Percentiles rank a stretch among this genome's conserved stretches.
phyloP scores from a whole-genome alignment of 2,113 vertebrate genomes.

The Morone chrysops region DNA sequence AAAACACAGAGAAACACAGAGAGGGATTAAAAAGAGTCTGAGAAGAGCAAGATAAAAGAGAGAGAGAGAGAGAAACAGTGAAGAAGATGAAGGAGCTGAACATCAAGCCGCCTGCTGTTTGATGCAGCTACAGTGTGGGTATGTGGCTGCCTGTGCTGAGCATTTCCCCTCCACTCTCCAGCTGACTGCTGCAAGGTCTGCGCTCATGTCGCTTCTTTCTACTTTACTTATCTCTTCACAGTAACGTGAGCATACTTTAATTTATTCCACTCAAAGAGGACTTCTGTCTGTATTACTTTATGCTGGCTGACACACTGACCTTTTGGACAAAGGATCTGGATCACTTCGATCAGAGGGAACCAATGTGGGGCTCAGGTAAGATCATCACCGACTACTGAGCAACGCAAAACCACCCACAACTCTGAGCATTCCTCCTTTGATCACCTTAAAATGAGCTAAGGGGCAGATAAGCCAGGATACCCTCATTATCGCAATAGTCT shows the following conservation, averaged over 20 bases:
- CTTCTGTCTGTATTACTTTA: slow-evolving; percentile 22
- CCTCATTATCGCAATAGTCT: slow-evolving; percentile 65
- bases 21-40: slow-evolving; percentile 25
- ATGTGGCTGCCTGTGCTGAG: slow-evolving; percentile 50
- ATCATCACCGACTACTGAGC: slow-evolving; percentile 24
- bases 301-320: slow-evolving; percentile 44
- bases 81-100: slow-evolving; percentile 54
- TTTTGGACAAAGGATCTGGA: slow-evolving; percentile 41
- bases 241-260: slow-evolving; percentile 36
- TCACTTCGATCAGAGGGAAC: slow-evolving; percentile 39
- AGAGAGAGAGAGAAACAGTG: slow-evolving; percentile 7
- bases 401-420: slow-evolving; percentile 20
- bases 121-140: slow-evolving; percentile 60
- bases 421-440: slow-evolving; percentile 60
- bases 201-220: slow-evolving; percentile 20
- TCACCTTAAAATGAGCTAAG: slow-evolving; percentile 60
- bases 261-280: slow-evolving; percentile 24
- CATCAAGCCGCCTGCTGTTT: slow-evolving; percentile 53
- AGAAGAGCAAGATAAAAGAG: slow-evolving; percentile 13
- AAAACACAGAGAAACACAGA: slow-evolving; percentile 24
- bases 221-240: slow-evolving; percentile 40
- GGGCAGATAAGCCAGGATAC: slow-evolving; percentile 22
- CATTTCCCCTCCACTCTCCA: slow-evolving; percentile 43
- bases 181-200: slow-evolving; percentile 39
- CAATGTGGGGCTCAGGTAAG: slow-evolving; percentile 83